Evolutionary conservation across 2,113 vertebrate genomes (phyloP).

Genomic region (Tragelaphus strepsiceros): DNA sequence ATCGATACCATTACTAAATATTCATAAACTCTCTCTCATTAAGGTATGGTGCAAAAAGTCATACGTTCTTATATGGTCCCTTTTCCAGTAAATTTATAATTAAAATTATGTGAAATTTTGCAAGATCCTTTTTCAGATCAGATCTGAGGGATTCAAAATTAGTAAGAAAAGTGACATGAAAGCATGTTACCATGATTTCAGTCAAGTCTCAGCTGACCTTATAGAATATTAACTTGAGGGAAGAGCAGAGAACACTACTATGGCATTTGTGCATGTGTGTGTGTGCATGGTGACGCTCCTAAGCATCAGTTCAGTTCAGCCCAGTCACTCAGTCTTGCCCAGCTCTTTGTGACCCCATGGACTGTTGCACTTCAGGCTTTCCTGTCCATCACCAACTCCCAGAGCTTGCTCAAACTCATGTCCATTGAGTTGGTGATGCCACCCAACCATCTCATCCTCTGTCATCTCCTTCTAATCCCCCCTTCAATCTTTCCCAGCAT

Average conservation of each 20-base stretch:
- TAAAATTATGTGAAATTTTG: not conserved
- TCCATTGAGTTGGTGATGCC: not conserved
- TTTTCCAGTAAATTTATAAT: not conserved
- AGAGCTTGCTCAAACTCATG: not conserved
- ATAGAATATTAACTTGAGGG: not conserved
- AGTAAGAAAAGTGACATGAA: not conserved
- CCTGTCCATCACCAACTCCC: not conserved
- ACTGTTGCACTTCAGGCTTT: not conserved
- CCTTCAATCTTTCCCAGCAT: not conserved
- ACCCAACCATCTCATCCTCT: not conserved
- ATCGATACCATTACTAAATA: not conserved
- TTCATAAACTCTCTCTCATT: not conserved
- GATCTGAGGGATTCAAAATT: not conserved
- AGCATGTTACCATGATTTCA: not conserved
- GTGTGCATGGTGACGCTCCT: not conserved
- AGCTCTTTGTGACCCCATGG: not conserved
- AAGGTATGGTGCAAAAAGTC: not conserved
- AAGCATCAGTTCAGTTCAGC: not conserved
- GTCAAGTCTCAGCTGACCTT: not conserved
- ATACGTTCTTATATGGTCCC: not conserved
- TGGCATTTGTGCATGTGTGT: not conserved
- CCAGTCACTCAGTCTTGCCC: not conserved
- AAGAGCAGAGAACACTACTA: not conserved
- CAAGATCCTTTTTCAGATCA: not conserved
- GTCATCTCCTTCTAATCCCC: not conserved